Evolutionary conservation across 1,140 invertebrate genomes (phyloP).

Genomic region (Melitaea cinxia): DNA sequence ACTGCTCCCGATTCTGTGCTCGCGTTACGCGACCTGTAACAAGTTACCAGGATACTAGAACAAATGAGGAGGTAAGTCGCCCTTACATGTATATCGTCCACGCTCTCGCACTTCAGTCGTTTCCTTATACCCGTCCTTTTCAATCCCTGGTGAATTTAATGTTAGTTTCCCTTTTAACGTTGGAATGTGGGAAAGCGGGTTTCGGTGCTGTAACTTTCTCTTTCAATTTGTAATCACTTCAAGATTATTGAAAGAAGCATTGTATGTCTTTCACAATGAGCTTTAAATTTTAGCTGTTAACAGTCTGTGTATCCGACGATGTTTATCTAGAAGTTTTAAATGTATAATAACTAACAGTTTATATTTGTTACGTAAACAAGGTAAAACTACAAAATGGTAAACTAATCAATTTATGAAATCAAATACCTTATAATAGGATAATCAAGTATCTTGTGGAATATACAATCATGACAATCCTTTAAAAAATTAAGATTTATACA

Average conservation of each 20-base stretch:
- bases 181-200: conserved; percentile 79
- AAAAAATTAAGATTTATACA: neutral
- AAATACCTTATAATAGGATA: too few relatives aligned
- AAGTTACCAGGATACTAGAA: conserved; percentile 70
- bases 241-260: conserved; percentile 45
- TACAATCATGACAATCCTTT: neutral
- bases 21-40: conserved; percentile 76
- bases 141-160: conserved; percentile 43
- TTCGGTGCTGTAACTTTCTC: conserved; percentile 77
- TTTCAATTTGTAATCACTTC: conserved; percentile 73
- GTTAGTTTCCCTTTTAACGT: conserved; percentile 77
- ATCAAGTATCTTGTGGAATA: too few relatives aligned
- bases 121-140: conserved; percentile 54
- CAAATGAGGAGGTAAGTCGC: conserved; percentile 63
- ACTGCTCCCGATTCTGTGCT: conserved; percentile 42
- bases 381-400: too few relatives aligned
- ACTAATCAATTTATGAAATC: too few relatives aligned
- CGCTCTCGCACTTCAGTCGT: conserved; percentile 53
- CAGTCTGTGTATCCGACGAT: too few relatives aligned
- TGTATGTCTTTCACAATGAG: conserved; percentile 16
- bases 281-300: neutral
- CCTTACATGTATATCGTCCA: conserved; percentile 59
- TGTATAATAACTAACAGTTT: too few relatives aligned
- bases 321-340: too few relatives aligned
- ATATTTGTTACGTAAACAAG: too few relatives aligned